Conservation (phyloP, 2,797 vertebrate genomes). For the Pteropus rufus region DNA sequence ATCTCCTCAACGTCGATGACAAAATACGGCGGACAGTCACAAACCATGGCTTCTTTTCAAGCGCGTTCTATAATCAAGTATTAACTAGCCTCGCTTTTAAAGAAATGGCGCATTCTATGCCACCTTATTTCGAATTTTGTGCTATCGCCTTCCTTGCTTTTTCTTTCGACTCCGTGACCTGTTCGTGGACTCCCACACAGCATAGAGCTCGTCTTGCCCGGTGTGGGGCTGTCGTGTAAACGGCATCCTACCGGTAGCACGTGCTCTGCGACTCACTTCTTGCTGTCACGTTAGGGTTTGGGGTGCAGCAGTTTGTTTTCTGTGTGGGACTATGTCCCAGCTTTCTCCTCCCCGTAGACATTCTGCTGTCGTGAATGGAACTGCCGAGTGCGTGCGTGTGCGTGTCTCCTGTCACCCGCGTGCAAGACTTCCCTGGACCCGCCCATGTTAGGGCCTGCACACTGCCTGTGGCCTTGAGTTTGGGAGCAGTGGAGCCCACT, state of each 20-base stretch:
- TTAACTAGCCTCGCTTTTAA: background rate
- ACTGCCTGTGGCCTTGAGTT: background rate
- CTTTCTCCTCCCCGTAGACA: background rate
- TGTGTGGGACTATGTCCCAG: too few relatives aligned
- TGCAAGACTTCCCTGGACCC: background rate
- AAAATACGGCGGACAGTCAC: background rate
- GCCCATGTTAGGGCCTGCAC: background rate
- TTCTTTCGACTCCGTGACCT: background rate
- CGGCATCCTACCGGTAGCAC: background rate
- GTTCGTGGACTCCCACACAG: background rate
- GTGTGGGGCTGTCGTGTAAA: background rate
- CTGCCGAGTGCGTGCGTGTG: accelerated
- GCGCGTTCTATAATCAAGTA: background rate
- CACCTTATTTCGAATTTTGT: background rate
- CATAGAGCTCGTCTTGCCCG: background rate
- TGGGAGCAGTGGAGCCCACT: background rate
- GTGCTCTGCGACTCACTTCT: background rate
- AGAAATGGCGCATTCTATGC: background rate
- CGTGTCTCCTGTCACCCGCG: background rate
- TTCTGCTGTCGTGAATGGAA: background rate
- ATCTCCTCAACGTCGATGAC: background rate
- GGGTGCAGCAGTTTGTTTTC: accelerated
- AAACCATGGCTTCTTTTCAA: background rate
- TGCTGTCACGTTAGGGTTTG: background rate
- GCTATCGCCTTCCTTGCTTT: background rate